A percentile compares a stretch with the other conserved stretches of the same genome.
These are phyloP conservation scores for Orthosia cruda DNA, from an alignment of 2,888 invertebrate genomes.

Conservation along the genomic window DNA sequence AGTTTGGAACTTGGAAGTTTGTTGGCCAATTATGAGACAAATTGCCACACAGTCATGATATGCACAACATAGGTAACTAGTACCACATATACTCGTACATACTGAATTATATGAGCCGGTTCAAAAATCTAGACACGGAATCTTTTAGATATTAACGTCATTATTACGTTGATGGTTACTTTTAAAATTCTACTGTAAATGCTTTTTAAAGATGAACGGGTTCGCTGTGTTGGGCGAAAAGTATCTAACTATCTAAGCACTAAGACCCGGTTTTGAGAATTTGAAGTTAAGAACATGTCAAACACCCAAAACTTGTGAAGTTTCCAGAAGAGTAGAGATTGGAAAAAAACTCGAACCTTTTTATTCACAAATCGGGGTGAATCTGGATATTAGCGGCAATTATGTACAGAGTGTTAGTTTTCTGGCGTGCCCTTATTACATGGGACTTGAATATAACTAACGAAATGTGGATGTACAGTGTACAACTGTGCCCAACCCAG, in stretches of 20 bases:
- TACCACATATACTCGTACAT: no score
- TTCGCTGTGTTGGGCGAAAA: neutral
- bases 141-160: neutral
- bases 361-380: no score
- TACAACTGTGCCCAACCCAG: no score
- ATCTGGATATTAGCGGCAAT: neutral
- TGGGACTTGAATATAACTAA: no score
- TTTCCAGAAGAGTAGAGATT: no score
- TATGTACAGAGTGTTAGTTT: neutral
- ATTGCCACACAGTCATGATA: neutral
- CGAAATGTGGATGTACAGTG: no score
- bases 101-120: neutral
- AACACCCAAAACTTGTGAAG: no score
- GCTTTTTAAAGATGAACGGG: neutral
- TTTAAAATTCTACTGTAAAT: neutral
- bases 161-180: no score
- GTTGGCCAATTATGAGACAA: constrained; percentile 6
- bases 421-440: no score
- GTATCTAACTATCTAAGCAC: neutral
- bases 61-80: neutral
- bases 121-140: neutral
- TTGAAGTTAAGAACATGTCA: no score
- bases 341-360: no score
- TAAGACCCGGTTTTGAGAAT: no score
- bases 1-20: constrained; percentile 30